Conservation (phyloP, 2,113 vertebrate genomes). For the Osmerus mordax region DNA sequence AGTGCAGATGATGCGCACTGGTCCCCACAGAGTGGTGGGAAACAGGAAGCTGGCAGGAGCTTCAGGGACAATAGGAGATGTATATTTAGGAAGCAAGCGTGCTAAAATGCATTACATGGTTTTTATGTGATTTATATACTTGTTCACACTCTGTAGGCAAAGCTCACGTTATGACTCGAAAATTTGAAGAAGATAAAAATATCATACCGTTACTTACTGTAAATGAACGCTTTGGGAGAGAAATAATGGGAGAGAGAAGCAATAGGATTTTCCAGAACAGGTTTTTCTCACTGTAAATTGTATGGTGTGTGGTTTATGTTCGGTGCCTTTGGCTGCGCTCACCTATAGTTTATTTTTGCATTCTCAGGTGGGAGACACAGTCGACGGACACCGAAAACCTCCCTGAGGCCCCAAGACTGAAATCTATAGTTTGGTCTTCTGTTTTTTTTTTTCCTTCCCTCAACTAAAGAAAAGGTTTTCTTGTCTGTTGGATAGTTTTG, state of each 20-base stretch:
- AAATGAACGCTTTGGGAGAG: background rate
- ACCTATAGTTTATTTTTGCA: slow-evolving; percentile 49
- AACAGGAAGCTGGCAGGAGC: slow-evolving; percentile 49
- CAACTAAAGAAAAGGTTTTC: too few relatives aligned
- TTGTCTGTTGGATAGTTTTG: too few relatives aligned
- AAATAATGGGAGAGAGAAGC: background rate
- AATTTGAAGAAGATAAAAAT: slow-evolving; percentile 14
- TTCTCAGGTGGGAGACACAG: slow-evolving; percentile 52
- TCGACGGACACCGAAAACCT: slow-evolving; percentile 61
- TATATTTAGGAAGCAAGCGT: slow-evolving; percentile 34
- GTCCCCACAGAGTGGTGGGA: slow-evolving; percentile 34
- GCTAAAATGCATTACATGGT: slow-evolving; percentile 44
- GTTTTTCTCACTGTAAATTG: slow-evolving; percentile 22
- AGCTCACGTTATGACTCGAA: background rate
- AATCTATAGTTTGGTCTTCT: slow-evolving; percentile 20
- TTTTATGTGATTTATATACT: slow-evolving; percentile 36
- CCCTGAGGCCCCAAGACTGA: slow-evolving; percentile 55
- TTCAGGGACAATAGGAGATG: slow-evolving; percentile 44
- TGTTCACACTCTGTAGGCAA: slow-evolving; percentile 14
- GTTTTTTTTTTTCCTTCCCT: background rate
- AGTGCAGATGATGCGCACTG: slow-evolving; percentile 58
- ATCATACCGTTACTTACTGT: slow-evolving; percentile 1
- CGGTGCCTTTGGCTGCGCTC: slow-evolving; percentile 45
- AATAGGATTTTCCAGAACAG: slow-evolving; percentile 12
- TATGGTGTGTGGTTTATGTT: slow-evolving; percentile 29